These are phyloP conservation scores for Centropus bengalensis DNA, from an alignment of 2,113 vertebrate species.

Conservation along the genomic window DNA sequence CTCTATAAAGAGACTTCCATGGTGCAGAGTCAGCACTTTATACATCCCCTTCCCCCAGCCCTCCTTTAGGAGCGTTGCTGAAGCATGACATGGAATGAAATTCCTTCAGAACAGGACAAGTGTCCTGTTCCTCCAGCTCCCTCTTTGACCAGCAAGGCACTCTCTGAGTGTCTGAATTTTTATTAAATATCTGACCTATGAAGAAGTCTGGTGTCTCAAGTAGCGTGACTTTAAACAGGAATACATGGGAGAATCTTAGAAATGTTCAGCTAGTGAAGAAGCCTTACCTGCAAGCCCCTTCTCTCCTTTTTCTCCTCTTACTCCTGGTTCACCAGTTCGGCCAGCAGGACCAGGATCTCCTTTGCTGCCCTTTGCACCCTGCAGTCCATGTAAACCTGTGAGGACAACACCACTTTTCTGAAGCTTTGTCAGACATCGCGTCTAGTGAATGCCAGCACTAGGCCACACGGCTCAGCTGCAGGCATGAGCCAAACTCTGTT, in stretches of 20 bases:
- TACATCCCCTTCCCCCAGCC: not conserved
- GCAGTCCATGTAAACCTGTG: slow-evolving; percentile 45
- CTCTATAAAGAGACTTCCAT: not conserved
- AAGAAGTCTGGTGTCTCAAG: not conserved
- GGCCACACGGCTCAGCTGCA: not conserved
- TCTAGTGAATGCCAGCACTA: not conserved
- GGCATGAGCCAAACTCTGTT: not conserved
- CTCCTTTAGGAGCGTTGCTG: not conserved
- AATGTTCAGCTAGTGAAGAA: not conserved
- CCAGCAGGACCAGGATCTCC: slow-evolving; percentile 60
- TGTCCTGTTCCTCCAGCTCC: not conserved
- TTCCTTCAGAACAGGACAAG: not conserved
- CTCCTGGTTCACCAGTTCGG: slow-evolving; percentile 47
- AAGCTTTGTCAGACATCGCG: fast-evolving
- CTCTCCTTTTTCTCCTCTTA: slow-evolving; percentile 66
- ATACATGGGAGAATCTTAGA: not conserved
- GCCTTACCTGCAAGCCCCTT: slow-evolving; percentile 61
- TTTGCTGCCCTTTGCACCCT: slow-evolving; percentile 65
- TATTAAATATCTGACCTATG: not conserved
- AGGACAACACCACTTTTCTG: not conserved
- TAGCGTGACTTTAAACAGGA: not conserved
- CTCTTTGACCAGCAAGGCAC: not conserved
- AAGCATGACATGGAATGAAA: not conserved
- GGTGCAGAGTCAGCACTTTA: not conserved
- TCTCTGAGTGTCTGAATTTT: not conserved